Evolutionary conservation across 1,140 invertebrate species (phyloP), one percentile per base, ranked within the genome.

Genomic region (Coboldia fuscipes): DNA sequence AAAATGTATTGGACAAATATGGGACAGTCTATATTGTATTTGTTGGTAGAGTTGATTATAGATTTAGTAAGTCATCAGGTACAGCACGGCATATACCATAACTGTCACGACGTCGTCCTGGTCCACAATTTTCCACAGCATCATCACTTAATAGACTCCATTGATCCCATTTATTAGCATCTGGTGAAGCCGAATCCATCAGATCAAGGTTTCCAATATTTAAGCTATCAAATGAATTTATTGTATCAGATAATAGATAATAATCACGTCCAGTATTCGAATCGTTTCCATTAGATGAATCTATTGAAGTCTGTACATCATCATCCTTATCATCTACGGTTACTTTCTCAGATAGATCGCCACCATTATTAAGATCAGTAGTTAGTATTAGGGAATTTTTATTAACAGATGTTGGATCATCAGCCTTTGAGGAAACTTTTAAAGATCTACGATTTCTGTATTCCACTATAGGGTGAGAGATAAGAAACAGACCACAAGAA

Each of bases 51-150:
- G n/a, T n/a, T n/a, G n/a, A n/a, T n/a, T n/a, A n/a, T n/a, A n/a
- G n/a, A n/a, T n/a, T n/a, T n/a, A n/a, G n/a, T n/a, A n/a, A 32
- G 15, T 32, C 30, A 20, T 8, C n/a, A 20, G 30, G 30, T 19
- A 32, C 30, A 32, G 49, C 46, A 45, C 48, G 53, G 37, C 63
- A 66, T 20, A 60, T 45, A 12, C 63, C 63, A 31, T 60, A 60
- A 23, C 61, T 57, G 41, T 72, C 67, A 18, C 68, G 53, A 30
- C 53, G 54, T 17, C 60, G 51, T 26, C 62, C 68, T 1, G 68
- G 69, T 10, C 66, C 68, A 45, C 70, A 73, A 41, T 70, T 64
- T 22, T 70, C 66, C 30, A 55, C 49, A 1, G 66, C 65, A 10
- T 68, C 67, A 12, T 70, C 45, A 2, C 71, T 47, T 34, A 61